A percentile compares a stretch with the other conserved stretches of the same genome.
These are phyloP conservation scores for Lepisosteus oculatus DNA, from an alignment of 2,113 vertebrate genomes.

Conservation along the genomic window DNA sequence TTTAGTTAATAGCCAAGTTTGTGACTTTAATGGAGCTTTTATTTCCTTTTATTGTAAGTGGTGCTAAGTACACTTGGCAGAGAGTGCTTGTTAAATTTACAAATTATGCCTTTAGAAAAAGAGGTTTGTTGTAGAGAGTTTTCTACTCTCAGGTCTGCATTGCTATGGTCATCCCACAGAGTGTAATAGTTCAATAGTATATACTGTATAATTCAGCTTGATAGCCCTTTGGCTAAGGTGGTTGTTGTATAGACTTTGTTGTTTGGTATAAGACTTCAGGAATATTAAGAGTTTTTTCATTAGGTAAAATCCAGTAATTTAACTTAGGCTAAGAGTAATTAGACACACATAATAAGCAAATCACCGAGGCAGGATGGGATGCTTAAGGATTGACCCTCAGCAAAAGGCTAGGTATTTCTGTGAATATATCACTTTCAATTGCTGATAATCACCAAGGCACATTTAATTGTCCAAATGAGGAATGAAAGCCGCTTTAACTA, in stretches of 20 bases:
- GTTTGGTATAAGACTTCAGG: conserved; percentile 5
- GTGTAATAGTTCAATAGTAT: too few species aligned
- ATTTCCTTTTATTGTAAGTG: neutral
- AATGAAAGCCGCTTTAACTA: neutral
- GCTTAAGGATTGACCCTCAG: conserved; percentile 26
- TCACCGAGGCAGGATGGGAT: conserved; percentile 22
- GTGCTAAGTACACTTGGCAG: neutral
- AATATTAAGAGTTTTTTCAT: conserved; percentile 17
- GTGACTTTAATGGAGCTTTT: conserved; percentile 3
- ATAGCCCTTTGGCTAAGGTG: neutral
- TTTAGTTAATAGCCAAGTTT: neutral
- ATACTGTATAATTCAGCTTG: too few species aligned
- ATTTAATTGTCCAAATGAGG: conserved; percentile 14
- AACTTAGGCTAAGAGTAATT: conserved; percentile 53
- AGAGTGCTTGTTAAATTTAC: too few species aligned
- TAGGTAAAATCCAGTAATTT: conserved; percentile 18
- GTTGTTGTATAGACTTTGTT: conserved; percentile 4
- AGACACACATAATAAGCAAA: conserved; percentile 61
- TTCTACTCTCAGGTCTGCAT: too few species aligned
- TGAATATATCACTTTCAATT: conserved; percentile 57
- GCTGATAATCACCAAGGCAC: conserved; percentile 45
- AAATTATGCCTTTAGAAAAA: too few species aligned
- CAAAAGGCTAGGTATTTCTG: conserved; percentile 23
- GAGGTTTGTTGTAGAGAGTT: too few species aligned
- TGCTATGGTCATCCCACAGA: too few species aligned